Evolutionary conservation across 2,113 vertebrate species (phyloP).

Genomic region (Leptosomus discolor): DNA sequence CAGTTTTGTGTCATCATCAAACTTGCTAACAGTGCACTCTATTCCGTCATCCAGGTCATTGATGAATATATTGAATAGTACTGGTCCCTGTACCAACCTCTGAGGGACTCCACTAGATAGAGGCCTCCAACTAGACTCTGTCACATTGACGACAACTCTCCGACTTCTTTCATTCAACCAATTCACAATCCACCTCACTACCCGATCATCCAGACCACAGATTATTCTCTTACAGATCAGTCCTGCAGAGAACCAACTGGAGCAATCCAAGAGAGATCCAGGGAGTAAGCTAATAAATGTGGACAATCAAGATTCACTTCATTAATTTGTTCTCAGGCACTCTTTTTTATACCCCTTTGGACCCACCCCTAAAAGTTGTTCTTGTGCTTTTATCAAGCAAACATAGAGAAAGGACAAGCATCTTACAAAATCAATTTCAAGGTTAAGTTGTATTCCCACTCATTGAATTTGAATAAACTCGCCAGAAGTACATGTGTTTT

Average conservation of each 20-base stretch:
- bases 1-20: too few species aligned
- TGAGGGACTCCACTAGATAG: too few species aligned
- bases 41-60: too few species aligned
- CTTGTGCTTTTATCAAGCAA: neutral
- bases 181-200: too few species aligned
- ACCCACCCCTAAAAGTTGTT: neutral
- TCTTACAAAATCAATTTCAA: neutral
- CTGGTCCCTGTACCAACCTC: too few species aligned
- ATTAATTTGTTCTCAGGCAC: neutral
- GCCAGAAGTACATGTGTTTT: neutral
- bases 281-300: neutral
- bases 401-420: neutral
- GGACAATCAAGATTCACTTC: neutral
- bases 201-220: too few species aligned
- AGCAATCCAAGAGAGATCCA: neutral
- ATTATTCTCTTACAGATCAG: neutral
- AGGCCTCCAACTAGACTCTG: too few species aligned
- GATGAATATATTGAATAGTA: too few species aligned
- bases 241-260: neutral
- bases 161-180: too few species aligned
- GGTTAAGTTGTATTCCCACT: neutral
- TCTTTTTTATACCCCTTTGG: neutral
- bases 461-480: neutral
- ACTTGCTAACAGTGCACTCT: too few species aligned
- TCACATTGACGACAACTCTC: too few species aligned